Base-by-base conservation (phyloP, 2,888 invertebrate species). In the Netelia melanura region DNA sequence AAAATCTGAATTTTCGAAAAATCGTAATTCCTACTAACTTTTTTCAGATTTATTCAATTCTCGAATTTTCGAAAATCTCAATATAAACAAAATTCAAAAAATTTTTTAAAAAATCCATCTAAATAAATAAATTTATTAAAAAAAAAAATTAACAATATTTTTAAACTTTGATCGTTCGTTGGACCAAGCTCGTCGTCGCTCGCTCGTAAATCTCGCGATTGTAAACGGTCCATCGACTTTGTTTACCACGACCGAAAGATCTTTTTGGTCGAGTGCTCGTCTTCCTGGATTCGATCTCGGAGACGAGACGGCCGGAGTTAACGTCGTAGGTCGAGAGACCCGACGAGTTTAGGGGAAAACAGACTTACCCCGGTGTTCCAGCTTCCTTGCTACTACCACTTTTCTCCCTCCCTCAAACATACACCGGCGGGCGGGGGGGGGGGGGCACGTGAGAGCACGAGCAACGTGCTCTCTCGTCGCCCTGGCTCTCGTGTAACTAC, bases 311-410 rank as follows among this genome's bases (percentile, higher is more conserved):
- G 21, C 11, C 43, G 17, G 21, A n/a, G 23, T 14, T 71, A 65
- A 21, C n/a, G 17, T 43, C 56, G n/a, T 6, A 23, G 48, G 56
- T 52, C 61, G 62, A 84, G 72, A 68, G 81, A 84, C 72, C 25
- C 81, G 67, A 44, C 62, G 74, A 44, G 25, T 30, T 78, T 78
- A 38, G 74, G 77, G 81, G 64, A 78, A 78, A 81, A 84, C 74
- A 70, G 74, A 17, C 77, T 25, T 70, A 38, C 38, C 72, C 56
- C 74, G 30, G 30, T 30, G 54, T 64, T 3, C 54, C 58, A 21
- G 58, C 5, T 23, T 58, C 58, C 17, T 58, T 21, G 11, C 14
- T 14, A 14, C 48, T 48, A 38, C 38, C 38, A 54, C 17, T 54
- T 54, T 54, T 54, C 54, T 54, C 54, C 17, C n/a, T 54, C 21